phyloP scores from a whole-genome alignment of 2,888 invertebrate genomes.

The Bruchidius siliquastri region DNA sequence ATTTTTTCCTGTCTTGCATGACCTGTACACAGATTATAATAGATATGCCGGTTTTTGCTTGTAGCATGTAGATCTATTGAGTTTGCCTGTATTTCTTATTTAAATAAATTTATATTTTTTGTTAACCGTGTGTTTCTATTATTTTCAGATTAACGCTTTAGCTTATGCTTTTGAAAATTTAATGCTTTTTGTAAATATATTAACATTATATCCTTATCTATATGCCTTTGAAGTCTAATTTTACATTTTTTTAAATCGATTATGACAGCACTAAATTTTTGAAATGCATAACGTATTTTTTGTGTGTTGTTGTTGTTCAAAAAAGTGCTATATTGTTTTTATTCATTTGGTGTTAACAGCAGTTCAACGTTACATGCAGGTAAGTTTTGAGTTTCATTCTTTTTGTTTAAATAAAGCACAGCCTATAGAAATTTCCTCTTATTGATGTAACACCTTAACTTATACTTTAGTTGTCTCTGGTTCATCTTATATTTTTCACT shows the following conservation, averaged over 20 bases:
- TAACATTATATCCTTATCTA: neutral
- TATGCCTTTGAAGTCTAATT: neutral
- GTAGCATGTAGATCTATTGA: constrained; percentile 13
- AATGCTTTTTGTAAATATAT: neutral
- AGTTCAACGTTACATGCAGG: neutral
- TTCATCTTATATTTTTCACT: too few relatives aligned
- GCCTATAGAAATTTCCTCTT: neutral
- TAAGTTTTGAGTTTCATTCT: neutral
- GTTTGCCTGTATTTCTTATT: constrained; percentile 11
- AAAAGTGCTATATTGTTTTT: neutral
- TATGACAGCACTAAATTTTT: neutral
- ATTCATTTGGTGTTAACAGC: neutral
- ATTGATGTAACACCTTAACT: too few relatives aligned
- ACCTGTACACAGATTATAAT: constrained; percentile 12
- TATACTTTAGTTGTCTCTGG: too few relatives aligned
- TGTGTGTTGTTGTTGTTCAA: neutral
- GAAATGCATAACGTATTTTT: neutral
- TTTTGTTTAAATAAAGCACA: neutral
- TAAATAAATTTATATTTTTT: constrained; percentile 16
- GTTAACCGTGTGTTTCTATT: constrained; percentile 12
- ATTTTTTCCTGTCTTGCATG: constrained; percentile 8
- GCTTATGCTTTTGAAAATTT: neutral
- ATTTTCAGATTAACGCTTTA: constrained; percentile 7
- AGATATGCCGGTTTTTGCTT: constrained; percentile 11
- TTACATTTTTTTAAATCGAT: neutral